phyloP scores from a whole-genome alignment of 2,113 vertebrate genomes.

The Aix galericulata region DNA sequence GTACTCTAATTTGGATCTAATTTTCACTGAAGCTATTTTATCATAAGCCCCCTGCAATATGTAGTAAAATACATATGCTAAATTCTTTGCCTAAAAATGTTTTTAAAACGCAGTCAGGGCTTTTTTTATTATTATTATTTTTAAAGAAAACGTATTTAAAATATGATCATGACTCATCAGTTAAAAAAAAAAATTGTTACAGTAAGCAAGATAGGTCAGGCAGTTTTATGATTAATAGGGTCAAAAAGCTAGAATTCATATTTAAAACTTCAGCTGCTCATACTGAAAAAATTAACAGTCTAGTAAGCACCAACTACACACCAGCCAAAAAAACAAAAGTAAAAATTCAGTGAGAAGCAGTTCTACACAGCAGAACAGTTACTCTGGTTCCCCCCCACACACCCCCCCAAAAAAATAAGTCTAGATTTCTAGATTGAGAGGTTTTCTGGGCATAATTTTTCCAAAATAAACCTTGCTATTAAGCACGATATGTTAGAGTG shows the following conservation, averaged over 20 bases:
- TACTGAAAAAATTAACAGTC: slow-evolving; percentile 31
- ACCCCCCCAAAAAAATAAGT: not conserved
- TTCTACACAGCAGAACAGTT: not conserved
- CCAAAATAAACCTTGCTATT: not conserved
- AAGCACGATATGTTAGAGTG: not conserved
- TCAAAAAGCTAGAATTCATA: slow-evolving; percentile 26
- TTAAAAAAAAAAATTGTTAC: not conserved
- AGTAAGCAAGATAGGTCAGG: slow-evolving; percentile 17
- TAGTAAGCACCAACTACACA: not conserved
- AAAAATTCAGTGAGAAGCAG: not conserved
- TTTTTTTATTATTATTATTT: not conserved
- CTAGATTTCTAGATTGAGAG: not conserved
- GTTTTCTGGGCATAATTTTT: not conserved
- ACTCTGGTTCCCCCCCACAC: not conserved
- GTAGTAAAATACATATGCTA: not conserved
- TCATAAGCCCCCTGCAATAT: slow-evolving; percentile 5
- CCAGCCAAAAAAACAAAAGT: not conserved
- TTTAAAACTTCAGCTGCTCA: not conserved
- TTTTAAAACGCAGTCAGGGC: not conserved
- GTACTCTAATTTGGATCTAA: not conserved
- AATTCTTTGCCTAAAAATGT: not conserved
- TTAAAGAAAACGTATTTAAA: not conserved
- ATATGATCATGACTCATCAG: slow-evolving; percentile 27
- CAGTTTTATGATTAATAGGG: slow-evolving; percentile 28
- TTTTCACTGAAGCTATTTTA: slow-evolving; percentile 14